Evolutionary conservation across 2,888 invertebrate genomes (phyloP).

Genomic region (Bimastos eiseni): DNA sequence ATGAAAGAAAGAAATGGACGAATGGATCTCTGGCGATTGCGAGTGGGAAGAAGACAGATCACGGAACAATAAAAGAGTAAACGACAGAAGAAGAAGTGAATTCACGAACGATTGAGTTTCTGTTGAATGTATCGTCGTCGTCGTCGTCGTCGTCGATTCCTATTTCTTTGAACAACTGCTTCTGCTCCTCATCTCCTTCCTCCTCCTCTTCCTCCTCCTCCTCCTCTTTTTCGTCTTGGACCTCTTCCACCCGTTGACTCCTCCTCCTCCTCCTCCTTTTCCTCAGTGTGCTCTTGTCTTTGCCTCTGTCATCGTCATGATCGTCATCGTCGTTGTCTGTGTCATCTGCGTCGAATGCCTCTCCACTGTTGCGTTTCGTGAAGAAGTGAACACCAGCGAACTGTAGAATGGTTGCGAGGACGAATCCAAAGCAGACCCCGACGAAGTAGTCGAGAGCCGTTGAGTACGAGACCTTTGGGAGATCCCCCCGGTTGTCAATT

Average conservation of each 20-base stretch:
- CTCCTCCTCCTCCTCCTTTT: not conserved
- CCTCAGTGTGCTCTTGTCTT: conserved; percentile 30
- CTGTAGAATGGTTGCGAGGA: conserved; percentile 84
- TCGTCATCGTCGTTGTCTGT: conserved; percentile 31
- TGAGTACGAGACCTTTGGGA: conserved; percentile 82
- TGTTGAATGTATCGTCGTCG: not conserved
- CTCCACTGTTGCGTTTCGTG: conserved; percentile 79
- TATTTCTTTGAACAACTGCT: conserved; percentile 21
- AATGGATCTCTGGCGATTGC: too few relatives aligned
- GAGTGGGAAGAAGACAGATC: too few relatives aligned
- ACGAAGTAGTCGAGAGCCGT: conserved; percentile 85
- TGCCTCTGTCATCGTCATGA: not conserved
- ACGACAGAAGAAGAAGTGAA: not conserved
- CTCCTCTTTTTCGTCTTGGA: conserved; percentile 37
- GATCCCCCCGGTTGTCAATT: conserved; percentile 76
- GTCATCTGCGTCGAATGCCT: conserved; percentile 53
- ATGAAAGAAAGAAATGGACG: not conserved
- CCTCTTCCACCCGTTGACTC: too few relatives aligned
- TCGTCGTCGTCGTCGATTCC: not conserved
- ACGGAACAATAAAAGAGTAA: not conserved
- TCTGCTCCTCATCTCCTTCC: not conserved
- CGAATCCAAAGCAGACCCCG: conserved; percentile 73
- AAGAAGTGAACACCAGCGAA: conserved; percentile 96
- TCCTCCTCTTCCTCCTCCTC: conserved; percentile 23
- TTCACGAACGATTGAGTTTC: not conserved